phyloP scores from a whole-genome alignment of 2,797 vertebrate species.

The Microctenopoma steveboyesi region DNA sequence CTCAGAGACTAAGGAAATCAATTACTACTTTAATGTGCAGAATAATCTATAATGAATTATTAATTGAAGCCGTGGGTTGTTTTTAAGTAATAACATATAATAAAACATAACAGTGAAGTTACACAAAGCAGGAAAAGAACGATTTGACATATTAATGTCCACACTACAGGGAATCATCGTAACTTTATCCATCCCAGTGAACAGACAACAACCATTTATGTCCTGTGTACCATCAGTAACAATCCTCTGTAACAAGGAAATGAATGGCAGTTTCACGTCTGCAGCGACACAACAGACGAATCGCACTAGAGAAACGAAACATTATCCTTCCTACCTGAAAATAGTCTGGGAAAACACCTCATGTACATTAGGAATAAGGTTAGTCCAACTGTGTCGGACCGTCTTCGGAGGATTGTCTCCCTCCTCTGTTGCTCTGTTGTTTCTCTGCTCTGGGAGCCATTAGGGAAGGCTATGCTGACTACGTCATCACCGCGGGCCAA shows the following conservation, averaged over 20 bases:
- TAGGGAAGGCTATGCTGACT: conserved; percentile 13
- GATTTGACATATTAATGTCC: neutral
- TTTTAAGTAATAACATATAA: neutral
- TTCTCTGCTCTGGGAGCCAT: conserved; percentile 65
- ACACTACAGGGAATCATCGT: neutral
- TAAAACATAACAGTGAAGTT: neutral
- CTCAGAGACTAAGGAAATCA: neutral
- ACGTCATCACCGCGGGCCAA: conserved; percentile 77
- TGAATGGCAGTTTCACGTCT: conserved; percentile 27
- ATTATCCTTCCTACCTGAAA: conserved; percentile 77
- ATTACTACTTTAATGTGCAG: neutral
- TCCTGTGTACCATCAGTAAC: neutral
- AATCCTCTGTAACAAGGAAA: neutral
- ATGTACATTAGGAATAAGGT: conserved; percentile 71
- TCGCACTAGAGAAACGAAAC: neutral
- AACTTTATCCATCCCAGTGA: neutral
- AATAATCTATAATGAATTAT: neutral
- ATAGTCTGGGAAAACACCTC: conserved; percentile 74
- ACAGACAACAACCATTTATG: conserved; percentile 9
- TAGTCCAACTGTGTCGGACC: conserved; percentile 17
- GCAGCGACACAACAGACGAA: neutral
- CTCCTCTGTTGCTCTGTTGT: conserved; percentile 39
- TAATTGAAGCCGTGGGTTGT: neutral
- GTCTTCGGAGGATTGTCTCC: conserved; percentile 41
- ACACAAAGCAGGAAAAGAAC: too few relatives aligned